Conservation (phyloP, 2,797 vertebrate genomes). For the Argya squamiceps region DNA sequence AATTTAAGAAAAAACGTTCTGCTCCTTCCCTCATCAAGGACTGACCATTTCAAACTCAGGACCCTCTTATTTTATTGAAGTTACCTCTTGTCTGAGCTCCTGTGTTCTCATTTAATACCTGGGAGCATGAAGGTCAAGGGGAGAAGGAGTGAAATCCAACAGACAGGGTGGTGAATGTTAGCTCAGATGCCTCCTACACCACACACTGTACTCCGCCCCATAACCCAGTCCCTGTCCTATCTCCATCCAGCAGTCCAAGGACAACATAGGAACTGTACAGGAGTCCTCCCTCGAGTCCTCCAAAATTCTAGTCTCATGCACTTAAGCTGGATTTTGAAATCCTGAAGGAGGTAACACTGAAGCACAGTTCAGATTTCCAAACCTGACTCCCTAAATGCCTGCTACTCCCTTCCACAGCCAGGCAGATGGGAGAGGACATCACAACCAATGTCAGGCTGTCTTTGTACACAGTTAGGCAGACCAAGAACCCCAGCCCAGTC, state of each 20-base stretch:
- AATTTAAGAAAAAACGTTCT: not conserved
- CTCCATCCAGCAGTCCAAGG: slow-evolving; percentile 21
- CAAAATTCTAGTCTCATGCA: not conserved
- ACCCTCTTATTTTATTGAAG: not conserved
- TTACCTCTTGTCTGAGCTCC: slow-evolving; percentile 23
- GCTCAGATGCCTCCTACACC: slow-evolving; percentile 49
- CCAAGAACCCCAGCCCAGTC: not conserved
- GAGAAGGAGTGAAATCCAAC: slow-evolving; percentile 3
- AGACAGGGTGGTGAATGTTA: slow-evolving; percentile 41
- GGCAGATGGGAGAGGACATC: not conserved
- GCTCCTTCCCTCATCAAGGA: not conserved
- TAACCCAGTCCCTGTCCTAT: not conserved
- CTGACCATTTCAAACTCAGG: slow-evolving; percentile 10
- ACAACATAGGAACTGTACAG: not conserved
- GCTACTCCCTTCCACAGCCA: not conserved
- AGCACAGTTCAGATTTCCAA: not conserved
- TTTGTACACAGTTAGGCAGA: not conserved
- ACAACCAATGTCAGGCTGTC: rapidly evolving
- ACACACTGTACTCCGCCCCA: not conserved
- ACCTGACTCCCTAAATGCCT: not conserved
- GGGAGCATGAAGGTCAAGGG: not conserved
- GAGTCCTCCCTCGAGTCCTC: not conserved
- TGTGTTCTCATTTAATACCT: not conserved
- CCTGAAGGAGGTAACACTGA: not conserved
- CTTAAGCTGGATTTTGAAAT: not conserved